Percentiles rank a stretch among this genome's conserved stretches.
These are phyloP conservation scores for Sarotherodon lohbergeri DNA, from an alignment of 2,113 vertebrate genomes.

Conservation along the genomic window DNA sequence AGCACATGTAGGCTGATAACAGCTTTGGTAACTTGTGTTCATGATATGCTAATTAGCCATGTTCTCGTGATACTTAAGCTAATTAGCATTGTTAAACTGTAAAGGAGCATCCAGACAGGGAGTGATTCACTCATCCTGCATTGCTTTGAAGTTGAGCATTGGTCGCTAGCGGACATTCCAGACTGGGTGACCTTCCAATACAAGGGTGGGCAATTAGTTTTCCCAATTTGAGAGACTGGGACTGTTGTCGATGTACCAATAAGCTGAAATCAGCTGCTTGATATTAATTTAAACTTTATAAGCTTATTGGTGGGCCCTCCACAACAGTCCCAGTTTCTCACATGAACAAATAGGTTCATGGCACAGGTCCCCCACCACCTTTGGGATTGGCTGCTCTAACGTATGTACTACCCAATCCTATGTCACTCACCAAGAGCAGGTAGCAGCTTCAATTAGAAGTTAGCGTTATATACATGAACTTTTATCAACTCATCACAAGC, in stretches of 20 bases:
- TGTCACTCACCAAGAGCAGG: not conserved
- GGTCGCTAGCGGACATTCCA: not conserved
- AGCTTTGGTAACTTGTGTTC: not conserved
- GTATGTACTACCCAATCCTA: not conserved
- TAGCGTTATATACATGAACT: not conserved
- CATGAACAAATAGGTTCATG: not conserved
- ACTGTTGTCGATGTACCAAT: not conserved
- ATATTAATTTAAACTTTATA: not conserved
- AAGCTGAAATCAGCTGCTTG: not conserved
- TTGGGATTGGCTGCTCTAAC: not conserved
- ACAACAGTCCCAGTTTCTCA: not conserved
- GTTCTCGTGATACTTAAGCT: not conserved
- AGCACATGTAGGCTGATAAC: not conserved
- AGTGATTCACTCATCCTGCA: not conserved
- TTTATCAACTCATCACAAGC: not conserved
- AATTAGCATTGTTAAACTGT: not conserved
- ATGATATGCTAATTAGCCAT: not conserved
- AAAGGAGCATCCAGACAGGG: not conserved
- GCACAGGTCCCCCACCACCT: not conserved
- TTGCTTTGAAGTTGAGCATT: not conserved
- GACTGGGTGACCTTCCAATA: not conserved
- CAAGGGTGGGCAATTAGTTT: not conserved
- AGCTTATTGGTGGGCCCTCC: not conserved
- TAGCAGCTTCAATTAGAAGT: not conserved
- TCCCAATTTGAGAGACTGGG: not conserved